phyloP scores from a whole-genome alignment of 1,140 invertebrate species.

The Alviniconcha marisindica region DNA sequence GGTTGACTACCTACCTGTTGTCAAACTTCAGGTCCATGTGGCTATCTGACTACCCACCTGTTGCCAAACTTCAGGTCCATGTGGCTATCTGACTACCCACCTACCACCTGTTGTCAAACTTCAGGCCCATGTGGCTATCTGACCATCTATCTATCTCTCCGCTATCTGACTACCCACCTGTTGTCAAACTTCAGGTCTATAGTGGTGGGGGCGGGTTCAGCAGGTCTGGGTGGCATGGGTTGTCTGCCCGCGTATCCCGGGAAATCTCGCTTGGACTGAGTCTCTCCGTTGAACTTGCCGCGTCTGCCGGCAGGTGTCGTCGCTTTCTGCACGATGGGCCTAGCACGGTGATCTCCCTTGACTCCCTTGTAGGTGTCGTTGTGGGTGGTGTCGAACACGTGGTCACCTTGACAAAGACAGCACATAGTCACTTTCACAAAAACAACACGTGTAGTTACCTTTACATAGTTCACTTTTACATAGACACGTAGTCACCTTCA shows the following conservation, averaged over 20 bases:
- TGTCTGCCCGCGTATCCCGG: conserved; percentile 55
- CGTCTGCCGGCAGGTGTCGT: conserved; percentile 15
- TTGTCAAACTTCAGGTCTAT: conserved; percentile 70
- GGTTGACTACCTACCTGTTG: too few species aligned
- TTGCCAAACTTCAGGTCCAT: too few species aligned
- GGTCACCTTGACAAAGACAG: conserved; percentile 59
- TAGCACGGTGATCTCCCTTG: conserved; percentile 60
- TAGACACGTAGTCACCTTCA: too few species aligned
- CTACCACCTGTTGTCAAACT: too few species aligned
- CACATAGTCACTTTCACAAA: too few species aligned
- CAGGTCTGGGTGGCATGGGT: conserved; percentile 59
- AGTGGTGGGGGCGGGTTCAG: conserved; percentile 64
- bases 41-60: too few species aligned
- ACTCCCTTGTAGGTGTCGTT: conserved; percentile 64
- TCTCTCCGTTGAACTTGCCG: conserved; percentile 60
- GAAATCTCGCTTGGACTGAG: conserved; percentile 66
- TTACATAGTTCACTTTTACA: too few species aligned
- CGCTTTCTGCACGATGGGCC: conserved; percentile 42
- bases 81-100: too few species aligned
- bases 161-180: conserved; percentile 57
- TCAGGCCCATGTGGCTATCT: too few species aligned
- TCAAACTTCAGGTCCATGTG: too few species aligned
- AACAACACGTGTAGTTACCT: too few species aligned
- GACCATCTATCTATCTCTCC: too few species aligned
- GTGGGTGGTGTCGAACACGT: conserved; percentile 64